Conservation (phyloP, 2,888 invertebrate species). For the Trimorus sp. region DNA sequence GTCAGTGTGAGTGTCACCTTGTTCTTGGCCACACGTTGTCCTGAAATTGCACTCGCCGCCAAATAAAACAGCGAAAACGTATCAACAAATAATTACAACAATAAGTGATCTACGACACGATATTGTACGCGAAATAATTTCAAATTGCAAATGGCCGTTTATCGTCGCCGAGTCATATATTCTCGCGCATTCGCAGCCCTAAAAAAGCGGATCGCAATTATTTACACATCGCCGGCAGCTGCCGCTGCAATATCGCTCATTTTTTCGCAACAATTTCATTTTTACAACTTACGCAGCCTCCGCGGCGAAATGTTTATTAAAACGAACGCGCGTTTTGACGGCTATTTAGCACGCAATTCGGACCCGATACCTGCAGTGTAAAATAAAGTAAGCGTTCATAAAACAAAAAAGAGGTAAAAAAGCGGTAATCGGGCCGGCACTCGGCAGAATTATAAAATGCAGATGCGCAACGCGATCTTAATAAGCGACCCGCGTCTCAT, state of each 20-base stretch:
- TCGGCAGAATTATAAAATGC: conserved; percentile 62
- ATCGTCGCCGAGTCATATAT: no score
- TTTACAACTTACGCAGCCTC: conserved; percentile 52
- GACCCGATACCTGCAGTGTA: conserved; percentile 41
- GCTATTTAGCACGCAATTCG: conserved; percentile 56
- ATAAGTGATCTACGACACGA: no score
- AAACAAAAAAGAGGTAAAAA: conserved; percentile 44
- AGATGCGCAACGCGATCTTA: conserved; percentile 46
- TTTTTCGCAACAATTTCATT: conserved; percentile 58
- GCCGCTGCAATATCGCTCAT: conserved; percentile 39
- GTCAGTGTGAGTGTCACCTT: background rate
- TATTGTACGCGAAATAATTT: no score
- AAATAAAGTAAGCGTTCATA: conserved; percentile 56
- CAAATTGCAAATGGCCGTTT: no score
- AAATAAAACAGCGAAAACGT: no score
- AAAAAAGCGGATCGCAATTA: conserved; percentile 44
- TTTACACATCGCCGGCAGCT: conserved; percentile 53
- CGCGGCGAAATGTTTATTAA: conserved; percentile 55
- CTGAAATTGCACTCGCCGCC: background rate
- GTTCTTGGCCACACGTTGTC: no score
- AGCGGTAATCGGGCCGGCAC: conserved; percentile 50
- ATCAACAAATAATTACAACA: no score
- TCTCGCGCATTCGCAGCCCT: no score
- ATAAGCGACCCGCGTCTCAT: conserved; percentile 48
- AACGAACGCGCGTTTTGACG: conserved; percentile 50